Percentiles rank a stretch among this genome's conserved stretches.
phyloP scores from a whole-genome alignment of 2,797 vertebrate genomes.

The Pristis pectinata region DNA sequence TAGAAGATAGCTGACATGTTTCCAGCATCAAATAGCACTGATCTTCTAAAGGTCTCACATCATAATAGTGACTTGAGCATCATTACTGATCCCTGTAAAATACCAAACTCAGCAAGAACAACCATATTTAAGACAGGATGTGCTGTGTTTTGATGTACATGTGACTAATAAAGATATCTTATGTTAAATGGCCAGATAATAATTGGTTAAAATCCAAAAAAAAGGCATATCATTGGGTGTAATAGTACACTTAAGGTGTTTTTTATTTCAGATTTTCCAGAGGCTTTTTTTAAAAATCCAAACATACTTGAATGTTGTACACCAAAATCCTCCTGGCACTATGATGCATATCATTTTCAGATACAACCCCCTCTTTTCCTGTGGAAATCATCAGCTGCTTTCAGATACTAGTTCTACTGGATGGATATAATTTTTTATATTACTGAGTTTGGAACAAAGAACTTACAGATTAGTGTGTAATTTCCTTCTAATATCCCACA shows the following conservation, averaged over 20 bases:
- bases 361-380: background rate
- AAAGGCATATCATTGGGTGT: no score
- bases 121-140: background rate
- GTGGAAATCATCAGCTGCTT: background rate
- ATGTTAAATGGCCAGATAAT: background rate
- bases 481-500: background rate
- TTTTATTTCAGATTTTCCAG: background rate
- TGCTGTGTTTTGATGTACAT: no score
- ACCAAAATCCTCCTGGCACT: no score
- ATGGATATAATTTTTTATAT: background rate
- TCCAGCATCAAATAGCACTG: background rate
- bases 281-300: background rate
- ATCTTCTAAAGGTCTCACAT: no score
- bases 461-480: background rate
- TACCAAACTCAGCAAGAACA: no score
- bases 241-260: background rate
- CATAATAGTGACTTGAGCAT: background rate
- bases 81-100: background rate
- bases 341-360: background rate
- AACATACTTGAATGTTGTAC: background rate
- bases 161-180: no score
- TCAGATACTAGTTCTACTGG: background rate
- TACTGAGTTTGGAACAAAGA: background rate
- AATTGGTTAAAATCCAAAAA: background rate
- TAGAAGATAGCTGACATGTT: background rate